phyloP scores from a whole-genome alignment of 1,140 invertebrate genomes.

The Drosophila prosaltans region DNA sequence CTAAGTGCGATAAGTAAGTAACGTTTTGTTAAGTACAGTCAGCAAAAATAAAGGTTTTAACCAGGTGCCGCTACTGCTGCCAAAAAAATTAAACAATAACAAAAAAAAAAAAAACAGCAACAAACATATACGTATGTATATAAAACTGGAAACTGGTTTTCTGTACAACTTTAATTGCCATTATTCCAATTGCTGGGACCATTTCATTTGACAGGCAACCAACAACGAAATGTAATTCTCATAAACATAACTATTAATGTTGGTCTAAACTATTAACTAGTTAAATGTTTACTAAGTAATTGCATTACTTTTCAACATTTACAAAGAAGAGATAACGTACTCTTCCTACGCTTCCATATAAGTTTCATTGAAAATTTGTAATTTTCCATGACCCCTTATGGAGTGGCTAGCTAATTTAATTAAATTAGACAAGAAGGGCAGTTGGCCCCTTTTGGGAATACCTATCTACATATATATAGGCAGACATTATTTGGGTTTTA shows the following conservation, averaged over 20 bases:
- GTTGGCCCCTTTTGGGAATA: constrained; percentile 30
- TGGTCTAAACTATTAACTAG: constrained; percentile 34
- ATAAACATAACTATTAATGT: constrained; percentile 24
- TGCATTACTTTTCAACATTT: constrained; percentile 43
- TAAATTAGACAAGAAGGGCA: constrained; percentile 43
- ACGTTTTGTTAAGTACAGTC: constrained; percentile 30
- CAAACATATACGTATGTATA: constrained; percentile 35
- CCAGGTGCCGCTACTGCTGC: constrained; percentile 54
- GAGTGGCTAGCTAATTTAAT: constrained; percentile 61
- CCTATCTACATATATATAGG: constrained; percentile 10
- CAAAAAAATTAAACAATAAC: constrained; percentile 45
- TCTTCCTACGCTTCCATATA: constrained; percentile 15
- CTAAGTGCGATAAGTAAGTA: constrained; percentile 50
- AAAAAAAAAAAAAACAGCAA: constrained; percentile 24
- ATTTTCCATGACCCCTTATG: background rate
- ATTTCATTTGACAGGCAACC: constrained; percentile 28
- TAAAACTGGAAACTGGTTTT: constrained; percentile 56
- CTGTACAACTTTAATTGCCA: constrained; percentile 73
- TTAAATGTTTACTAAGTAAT: constrained; percentile 49
- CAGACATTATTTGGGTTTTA: constrained; percentile 74
- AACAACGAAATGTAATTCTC: constrained; percentile 50
- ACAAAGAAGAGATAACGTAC: constrained; percentile 23
- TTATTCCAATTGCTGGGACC: constrained; percentile 68
- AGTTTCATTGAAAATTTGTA: background rate
- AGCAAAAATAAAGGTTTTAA: constrained; percentile 54